phyloP scores from a whole-genome alignment of 2,113 vertebrate species.

The Lynx canadensis region DNA sequence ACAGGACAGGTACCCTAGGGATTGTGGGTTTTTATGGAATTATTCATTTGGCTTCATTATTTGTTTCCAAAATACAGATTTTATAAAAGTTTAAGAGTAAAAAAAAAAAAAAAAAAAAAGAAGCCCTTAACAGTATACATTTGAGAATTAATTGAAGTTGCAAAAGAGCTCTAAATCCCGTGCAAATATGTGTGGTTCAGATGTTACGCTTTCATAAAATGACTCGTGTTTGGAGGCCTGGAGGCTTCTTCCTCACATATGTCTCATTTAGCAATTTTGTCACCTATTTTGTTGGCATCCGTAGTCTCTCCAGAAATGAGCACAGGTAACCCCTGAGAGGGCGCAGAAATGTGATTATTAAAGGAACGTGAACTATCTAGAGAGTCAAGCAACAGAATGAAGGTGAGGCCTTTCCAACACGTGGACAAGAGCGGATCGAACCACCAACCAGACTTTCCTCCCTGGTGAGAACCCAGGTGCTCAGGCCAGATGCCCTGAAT shows the following conservation, averaged over 20 bases:
- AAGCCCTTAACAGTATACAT: neutral
- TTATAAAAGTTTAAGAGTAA: neutral
- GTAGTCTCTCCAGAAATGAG: constrained; percentile 38
- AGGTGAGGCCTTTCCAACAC: neutral
- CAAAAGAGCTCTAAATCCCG: neutral
- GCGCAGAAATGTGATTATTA: neutral
- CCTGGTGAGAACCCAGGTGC: neutral
- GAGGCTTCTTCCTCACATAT: neutral
- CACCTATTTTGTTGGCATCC: neutral
- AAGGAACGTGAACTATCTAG: neutral
- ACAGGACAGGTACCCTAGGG: neutral
- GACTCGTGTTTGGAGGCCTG: neutral
- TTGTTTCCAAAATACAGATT: constrained; percentile 27
- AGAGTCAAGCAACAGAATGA: neutral
- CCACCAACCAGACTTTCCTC: neutral
- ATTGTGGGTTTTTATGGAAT: neutral
- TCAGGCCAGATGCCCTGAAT: rapidly evolving
- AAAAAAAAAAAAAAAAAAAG: neutral
- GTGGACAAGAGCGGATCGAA: neutral
- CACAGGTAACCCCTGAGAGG: neutral
- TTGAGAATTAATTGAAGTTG: neutral
- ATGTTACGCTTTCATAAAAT: neutral
- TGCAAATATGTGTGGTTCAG: neutral
- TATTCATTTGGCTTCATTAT: constrained; percentile 25
- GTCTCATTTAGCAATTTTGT: neutral